Evolutionary conservation across 2,113 vertebrate species (phyloP).

Genomic region (Scophthalmus maximus): DNA sequence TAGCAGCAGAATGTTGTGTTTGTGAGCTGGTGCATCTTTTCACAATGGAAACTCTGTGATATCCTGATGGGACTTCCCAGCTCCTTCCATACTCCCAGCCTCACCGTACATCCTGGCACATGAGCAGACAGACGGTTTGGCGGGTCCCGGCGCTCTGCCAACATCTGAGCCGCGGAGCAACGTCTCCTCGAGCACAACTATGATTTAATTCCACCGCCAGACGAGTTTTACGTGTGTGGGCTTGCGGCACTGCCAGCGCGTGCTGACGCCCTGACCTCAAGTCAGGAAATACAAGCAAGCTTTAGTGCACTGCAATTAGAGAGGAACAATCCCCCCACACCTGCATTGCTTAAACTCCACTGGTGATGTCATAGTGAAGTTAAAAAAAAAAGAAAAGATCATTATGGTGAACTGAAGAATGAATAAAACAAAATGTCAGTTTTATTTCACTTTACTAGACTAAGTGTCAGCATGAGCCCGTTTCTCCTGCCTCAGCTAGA

Average conservation of each 20-base stretch:
- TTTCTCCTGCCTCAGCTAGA: conserved; percentile 22
- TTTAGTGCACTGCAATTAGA: conserved; percentile 24
- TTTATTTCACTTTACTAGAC: not conserved
- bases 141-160: conserved; percentile 73
- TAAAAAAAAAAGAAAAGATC: not conserved
- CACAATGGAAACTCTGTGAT: conserved; percentile 41
- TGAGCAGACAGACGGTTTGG: conserved; percentile 48
- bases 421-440: not conserved
- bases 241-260: conserved; percentile 58
- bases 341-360: not conserved
- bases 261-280: conserved; percentile 36
- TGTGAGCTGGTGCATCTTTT: conserved; percentile 11
- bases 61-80: conserved; percentile 55
- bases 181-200: conserved; percentile 74
- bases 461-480: conserved; percentile 13
- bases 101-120: conserved; percentile 17
- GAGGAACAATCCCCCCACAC: conserved; percentile 24
- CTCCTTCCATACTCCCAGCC: conserved; percentile 15
- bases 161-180: conserved; percentile 68
- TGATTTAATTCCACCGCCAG: conserved; percentile 75
- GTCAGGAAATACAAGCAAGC: conserved; percentile 42
- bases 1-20: conserved; percentile 5
- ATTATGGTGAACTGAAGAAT: not conserved
- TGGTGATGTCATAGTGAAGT: conserved; percentile 26
- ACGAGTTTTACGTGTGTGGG: conserved; percentile 77